phyloP scores from a whole-genome alignment of 92 coral and sea anemone genomes.

The Nematostella vectensis region DNA sequence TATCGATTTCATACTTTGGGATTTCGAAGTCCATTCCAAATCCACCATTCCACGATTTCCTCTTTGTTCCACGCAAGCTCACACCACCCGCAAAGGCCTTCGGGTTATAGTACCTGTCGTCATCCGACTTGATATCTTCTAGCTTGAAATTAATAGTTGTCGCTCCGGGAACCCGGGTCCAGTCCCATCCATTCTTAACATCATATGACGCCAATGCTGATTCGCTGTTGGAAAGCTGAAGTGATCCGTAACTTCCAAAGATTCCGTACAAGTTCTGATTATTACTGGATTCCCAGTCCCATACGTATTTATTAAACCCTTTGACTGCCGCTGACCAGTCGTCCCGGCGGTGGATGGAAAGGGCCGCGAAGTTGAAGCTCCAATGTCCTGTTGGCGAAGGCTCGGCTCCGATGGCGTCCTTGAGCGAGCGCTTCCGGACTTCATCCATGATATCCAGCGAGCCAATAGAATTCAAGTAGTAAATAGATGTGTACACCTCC shows the following conservation, averaged over 20 bases:
- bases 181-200: slow-evolving; percentile 64
- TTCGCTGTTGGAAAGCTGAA: slow-evolving; percentile 56
- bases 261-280: slow-evolving; percentile 47
- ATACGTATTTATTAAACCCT: slow-evolving; percentile 56
- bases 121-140: slow-evolving; percentile 1
- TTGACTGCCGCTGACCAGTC: slow-evolving; percentile 65
- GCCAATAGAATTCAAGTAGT: slow-evolving; percentile 43
- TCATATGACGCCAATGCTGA: slow-evolving; percentile 33
- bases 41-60: slow-evolving; percentile 34
- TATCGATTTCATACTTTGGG: slow-evolving; percentile 20
- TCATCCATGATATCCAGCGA: slow-evolving; percentile 23
- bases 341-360: slow-evolving; percentile 61
- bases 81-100: slow-evolving; percentile 53
- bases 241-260: slow-evolving; percentile 58
- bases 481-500: not conserved
- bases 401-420: slow-evolving; percentile 21
- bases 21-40: slow-evolving; percentile 61
- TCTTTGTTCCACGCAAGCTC: slow-evolving; percentile 34
- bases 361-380: slow-evolving; percentile 66
- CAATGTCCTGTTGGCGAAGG: slow-evolving; percentile 67
- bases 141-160: slow-evolving; percentile 42
- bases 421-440: slow-evolving; percentile 6
- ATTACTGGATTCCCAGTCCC: slow-evolving; percentile 40
- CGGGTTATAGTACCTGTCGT: slow-evolving; percentile 36
- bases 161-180: slow-evolving; percentile 77